Base-by-base conservation (phyloP, 2,888 invertebrate species). In the Pegoplata infirma region DNA sequence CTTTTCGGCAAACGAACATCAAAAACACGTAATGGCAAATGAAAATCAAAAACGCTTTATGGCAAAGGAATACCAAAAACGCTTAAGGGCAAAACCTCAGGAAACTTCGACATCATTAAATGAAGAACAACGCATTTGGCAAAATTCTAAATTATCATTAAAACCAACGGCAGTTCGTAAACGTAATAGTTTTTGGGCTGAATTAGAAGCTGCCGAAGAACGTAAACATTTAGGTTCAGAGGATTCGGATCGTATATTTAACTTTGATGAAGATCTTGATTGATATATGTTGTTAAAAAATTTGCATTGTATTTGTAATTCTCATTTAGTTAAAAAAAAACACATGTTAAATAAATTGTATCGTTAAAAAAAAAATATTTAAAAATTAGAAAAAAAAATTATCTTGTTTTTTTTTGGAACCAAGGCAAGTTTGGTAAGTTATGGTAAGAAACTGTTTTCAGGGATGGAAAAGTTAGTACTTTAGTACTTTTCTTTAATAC, bases 141-240 rank as follows among this genome's bases (percentile, higher is more conserved):
- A 56, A 4, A 44, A 16, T 44, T 36, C 51, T 28, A 25, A 58
- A 32, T 10, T 46, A 19, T 5, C 36, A 10, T 5, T 14, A 5
- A 40, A 40, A 14, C 5, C 53, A 32, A 55, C 74, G 16, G 14
- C 12, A 0, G 8, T 79, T 17, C 75, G 67, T 5, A 79, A 79
- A 46, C 55, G 75, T n/a, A 58, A 51, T 16, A 79, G 79, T 53
- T 79, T 79, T 63, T 79, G 78, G 78, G 4, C 61, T 17, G 74
- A 66, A n/a, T 12, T 79, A 17, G 79, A 79, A 28, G 67, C 61
- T 23, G 46, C 32, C 17, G 74, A 74, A 47, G 40, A 53, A 19
- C 21, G 19, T 8, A 12, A 56, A 10, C 5, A 40, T 28, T n/a
- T n/a, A n/a, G n/a, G n/a, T n/a, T 44, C 36, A 14, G 71, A 71